Conservation (phyloP, 1,140 invertebrate species). For the Myzus persicae region DNA sequence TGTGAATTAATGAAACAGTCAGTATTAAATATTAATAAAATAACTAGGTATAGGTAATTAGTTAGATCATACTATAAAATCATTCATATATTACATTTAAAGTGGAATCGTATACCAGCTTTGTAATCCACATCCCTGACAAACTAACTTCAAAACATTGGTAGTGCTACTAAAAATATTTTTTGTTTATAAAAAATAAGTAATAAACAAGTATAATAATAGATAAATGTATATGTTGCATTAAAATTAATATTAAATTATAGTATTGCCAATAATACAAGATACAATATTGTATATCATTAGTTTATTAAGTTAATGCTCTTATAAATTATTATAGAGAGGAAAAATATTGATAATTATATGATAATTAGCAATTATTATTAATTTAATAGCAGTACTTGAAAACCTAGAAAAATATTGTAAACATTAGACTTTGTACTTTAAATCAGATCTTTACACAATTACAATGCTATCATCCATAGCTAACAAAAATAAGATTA, state of each 20-base stretch:
- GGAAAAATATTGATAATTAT: background rate
- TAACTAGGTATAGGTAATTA: background rate
- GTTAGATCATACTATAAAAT: background rate
- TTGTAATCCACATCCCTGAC: background rate
- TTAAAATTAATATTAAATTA: too few relatives aligned
- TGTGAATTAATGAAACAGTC: background rate
- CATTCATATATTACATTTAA: background rate
- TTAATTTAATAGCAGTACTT: background rate
- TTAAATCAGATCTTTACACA: background rate
- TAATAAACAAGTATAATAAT: background rate
- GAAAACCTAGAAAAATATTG: background rate
- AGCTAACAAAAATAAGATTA: slow-evolving; percentile 6
- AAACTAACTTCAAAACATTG: background rate
- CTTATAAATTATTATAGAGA: background rate
- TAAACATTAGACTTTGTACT: slow-evolving; percentile 34
- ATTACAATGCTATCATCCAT: background rate
- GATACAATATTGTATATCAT: too few relatives aligned
- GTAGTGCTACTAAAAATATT: background rate
- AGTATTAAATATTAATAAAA: background rate
- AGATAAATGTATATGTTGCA: background rate
- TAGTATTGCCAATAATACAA: too few relatives aligned
- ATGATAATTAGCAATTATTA: background rate
- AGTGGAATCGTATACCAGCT: background rate
- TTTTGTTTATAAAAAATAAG: background rate
- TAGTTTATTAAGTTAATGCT: too few relatives aligned